Percentiles rank a stretch among this genome's conserved stretches.
phyloP scores from a whole-genome alignment of 2,797 vertebrate genomes.

The Ptychadena robeensis region DNA sequence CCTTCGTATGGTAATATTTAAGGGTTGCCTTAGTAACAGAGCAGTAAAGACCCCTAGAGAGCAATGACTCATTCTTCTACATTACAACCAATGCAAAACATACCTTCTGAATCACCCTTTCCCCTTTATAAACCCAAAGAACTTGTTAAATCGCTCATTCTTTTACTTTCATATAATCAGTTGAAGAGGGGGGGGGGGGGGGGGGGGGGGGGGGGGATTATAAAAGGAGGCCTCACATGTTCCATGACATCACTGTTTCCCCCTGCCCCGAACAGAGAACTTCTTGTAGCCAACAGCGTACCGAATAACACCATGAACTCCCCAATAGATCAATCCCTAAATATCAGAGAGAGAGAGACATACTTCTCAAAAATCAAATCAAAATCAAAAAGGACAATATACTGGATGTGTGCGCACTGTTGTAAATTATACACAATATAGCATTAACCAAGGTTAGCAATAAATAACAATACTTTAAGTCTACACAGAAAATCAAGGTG shows the following conservation, averaged over 20 bases:
- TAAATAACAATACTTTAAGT: not conserved
- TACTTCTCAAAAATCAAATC: no score
- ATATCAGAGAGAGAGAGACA: not conserved
- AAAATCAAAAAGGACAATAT: no score
- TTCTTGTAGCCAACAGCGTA: not conserved
- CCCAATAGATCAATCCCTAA: not conserved
- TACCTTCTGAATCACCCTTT: constrained; percentile 1
- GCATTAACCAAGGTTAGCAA: not conserved
- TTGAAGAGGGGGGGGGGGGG: not conserved
- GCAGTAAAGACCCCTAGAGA: constrained; percentile 33
- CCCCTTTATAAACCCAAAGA: constrained; percentile 6
- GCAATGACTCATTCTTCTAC: constrained; percentile 39
- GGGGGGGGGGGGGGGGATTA: not conserved
- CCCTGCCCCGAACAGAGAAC: not conserved
- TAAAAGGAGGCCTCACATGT: not conserved
- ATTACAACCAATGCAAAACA: constrained; percentile 22
- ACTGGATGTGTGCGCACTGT: not conserved
- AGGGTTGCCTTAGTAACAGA: constrained; percentile 41
- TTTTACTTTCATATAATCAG: not conserved
- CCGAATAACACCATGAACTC: not conserved
- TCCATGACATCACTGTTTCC: constrained; percentile 18
- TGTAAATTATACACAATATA: no score
- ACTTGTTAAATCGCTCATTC: constrained; percentile 36
- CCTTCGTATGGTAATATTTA: constrained; percentile 53
- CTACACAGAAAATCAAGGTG: no score